phyloP scores from a whole-genome alignment of 1,140 invertebrate genomes.

The Potamilus streckersoni region DNA sequence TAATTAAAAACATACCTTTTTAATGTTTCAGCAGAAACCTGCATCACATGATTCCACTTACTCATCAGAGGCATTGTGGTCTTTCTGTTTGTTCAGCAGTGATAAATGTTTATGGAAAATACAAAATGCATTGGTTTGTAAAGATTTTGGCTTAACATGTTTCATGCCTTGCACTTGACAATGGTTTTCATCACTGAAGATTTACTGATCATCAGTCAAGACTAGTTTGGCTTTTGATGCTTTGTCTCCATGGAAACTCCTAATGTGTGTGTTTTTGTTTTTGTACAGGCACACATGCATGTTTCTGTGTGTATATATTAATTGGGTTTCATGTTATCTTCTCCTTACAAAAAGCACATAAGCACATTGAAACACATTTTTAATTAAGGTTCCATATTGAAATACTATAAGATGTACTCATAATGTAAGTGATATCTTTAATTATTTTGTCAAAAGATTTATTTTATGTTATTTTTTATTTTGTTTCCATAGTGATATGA shows the following conservation, averaged over 20 bases:
- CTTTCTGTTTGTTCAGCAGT: slow-evolving; percentile 27
- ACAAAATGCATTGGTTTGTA: background rate
- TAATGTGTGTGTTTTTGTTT: no score
- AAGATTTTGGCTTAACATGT: background rate
- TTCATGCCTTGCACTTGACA: background rate
- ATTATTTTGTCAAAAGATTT: no score
- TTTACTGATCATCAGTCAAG: background rate
- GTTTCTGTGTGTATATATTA: no score
- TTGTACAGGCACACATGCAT: no score
- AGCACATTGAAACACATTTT: no score
- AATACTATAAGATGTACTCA: no score
- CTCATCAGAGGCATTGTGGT: slow-evolving; percentile 20
- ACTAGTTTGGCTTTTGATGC: background rate
- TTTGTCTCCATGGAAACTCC: background rate
- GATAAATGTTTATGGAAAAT: slow-evolving; percentile 37
- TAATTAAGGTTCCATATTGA: no score
- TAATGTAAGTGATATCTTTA: no score
- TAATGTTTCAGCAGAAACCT: slow-evolving; percentile 30
- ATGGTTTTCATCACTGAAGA: background rate
- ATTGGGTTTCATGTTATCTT: no score
- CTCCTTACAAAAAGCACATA: no score
- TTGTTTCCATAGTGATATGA: no score
- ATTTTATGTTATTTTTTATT: no score
- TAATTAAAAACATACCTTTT: slow-evolving; percentile 15
- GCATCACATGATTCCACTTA: slow-evolving; percentile 10